Conservation (phyloP, 1,140 invertebrate genomes). For the Battus philenor region DNA sequence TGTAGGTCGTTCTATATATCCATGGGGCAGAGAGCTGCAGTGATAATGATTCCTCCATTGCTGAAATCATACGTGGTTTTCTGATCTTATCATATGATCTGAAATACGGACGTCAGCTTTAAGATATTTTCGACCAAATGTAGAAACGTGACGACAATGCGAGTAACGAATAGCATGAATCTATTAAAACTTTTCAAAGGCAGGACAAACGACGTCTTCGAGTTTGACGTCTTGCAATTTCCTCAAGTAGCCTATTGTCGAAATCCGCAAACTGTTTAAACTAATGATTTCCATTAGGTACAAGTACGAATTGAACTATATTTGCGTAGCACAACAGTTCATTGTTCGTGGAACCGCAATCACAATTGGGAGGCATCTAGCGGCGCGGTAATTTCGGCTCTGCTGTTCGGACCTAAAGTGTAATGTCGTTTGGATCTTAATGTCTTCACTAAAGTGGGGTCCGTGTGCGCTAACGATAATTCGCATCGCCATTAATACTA, state of each 20-base stretch:
- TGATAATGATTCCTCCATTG: too few species aligned
- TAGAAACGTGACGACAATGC: too few species aligned
- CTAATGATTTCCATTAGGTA: slow-evolving; percentile 16
- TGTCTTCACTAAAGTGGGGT: slow-evolving; percentile 5
- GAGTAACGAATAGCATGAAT: too few species aligned
- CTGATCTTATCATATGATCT: too few species aligned
- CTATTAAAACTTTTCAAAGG: too few species aligned
- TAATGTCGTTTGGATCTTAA: not conserved
- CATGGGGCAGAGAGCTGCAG: too few species aligned
- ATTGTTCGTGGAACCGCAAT: slow-evolving; percentile 12
- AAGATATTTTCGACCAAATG: too few species aligned
- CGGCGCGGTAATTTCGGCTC: not conserved
- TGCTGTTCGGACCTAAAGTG: not conserved
- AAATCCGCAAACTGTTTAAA: slow-evolving; percentile 16
- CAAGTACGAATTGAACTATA: slow-evolving; percentile 16
- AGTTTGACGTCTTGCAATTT: slow-evolving; percentile 10
- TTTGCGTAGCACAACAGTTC: slow-evolving; percentile 12
- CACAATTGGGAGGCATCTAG: not conserved
- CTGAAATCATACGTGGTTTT: too few species aligned
- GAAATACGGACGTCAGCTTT: too few species aligned
- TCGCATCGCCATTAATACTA: slow-evolving; percentile 45
- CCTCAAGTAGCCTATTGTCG: slow-evolving; percentile 12
- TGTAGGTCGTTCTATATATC: too few species aligned
- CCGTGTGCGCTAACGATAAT: slow-evolving; percentile 45
- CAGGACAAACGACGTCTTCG: too few species aligned